These are phyloP conservation scores for Gorilla gorilla DNA, from an alignment of 2,113 vertebrate genomes.

Conservation along the genomic window DNA sequence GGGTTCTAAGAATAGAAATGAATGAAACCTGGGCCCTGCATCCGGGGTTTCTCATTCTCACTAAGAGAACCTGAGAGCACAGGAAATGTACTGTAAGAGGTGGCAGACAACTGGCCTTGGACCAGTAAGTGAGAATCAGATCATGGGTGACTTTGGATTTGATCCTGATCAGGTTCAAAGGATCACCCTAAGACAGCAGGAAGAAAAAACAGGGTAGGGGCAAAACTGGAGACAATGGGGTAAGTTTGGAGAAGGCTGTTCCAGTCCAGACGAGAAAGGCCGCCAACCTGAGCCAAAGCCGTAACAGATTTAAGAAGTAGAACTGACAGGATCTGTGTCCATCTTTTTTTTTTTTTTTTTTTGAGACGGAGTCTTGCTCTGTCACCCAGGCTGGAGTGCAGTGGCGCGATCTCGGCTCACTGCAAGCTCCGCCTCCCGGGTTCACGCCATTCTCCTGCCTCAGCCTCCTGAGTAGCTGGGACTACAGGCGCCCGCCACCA, in stretches of 20 bases:
- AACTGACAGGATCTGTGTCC: background rate
- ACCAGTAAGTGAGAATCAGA: background rate
- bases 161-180: background rate
- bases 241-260: background rate
- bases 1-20: conserved; percentile 46
- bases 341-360: too few relatives aligned
- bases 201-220: background rate
- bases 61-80: background rate
- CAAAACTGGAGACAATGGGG: background rate
- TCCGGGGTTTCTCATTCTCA: background rate
- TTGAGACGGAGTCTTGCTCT: too few relatives aligned
- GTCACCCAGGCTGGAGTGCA: too few relatives aligned
- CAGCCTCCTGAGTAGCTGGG: too few relatives aligned
- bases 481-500: too few relatives aligned
- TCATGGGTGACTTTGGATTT: background rate
- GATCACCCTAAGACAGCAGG: too few relatives aligned
- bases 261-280: background rate
- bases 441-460: too few relatives aligned
- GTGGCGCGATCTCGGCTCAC: too few relatives aligned
- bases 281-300: too few relatives aligned
- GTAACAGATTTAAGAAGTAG: background rate
- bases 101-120: background rate
- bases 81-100: background rate
- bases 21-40: background rate
- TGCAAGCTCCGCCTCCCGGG: too few relatives aligned